Conservation (phyloP, 2,113 vertebrate species). For the Centropus bengalensis region DNA sequence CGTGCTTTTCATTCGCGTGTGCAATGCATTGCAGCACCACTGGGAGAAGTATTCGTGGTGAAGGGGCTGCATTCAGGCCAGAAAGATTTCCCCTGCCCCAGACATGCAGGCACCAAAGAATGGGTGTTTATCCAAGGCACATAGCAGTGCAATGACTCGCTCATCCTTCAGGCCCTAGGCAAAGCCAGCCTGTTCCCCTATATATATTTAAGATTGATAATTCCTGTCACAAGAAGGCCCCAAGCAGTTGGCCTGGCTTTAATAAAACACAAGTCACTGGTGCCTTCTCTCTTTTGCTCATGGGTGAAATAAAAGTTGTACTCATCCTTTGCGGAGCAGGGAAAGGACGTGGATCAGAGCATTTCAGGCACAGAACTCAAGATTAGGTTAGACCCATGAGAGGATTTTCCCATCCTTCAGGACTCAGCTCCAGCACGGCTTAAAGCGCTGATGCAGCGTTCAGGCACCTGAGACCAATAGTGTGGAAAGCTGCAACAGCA, state of each 20-base stretch:
- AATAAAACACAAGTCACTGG: slow-evolving; percentile 50
- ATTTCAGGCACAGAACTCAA: neutral
- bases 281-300: slow-evolving; percentile 3
- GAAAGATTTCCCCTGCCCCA: neutral
- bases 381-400: neutral
- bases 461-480: neutral
- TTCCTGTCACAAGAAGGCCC: slow-evolving; percentile 41
- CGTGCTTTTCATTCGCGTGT: neutral
- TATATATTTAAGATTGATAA: slow-evolving; percentile 44
- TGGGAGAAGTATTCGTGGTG: neutral
- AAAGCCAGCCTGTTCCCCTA: neutral
- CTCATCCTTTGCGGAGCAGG: neutral
- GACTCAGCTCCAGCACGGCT: neutral
- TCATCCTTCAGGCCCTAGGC: neutral
- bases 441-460: neutral
- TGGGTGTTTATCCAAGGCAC: neutral
- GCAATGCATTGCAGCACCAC: neutral
- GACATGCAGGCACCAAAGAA: neutral
- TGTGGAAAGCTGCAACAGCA: accelerated
- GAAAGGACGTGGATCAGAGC: neutral
- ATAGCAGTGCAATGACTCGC: neutral
- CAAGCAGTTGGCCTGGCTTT: slow-evolving; percentile 51
- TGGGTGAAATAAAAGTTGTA: slow-evolving; percentile 33
- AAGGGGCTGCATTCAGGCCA: neutral
- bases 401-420: neutral